Conservation (phyloP, 2,888 invertebrate species). For the Eupelmus urozonus region DNA sequence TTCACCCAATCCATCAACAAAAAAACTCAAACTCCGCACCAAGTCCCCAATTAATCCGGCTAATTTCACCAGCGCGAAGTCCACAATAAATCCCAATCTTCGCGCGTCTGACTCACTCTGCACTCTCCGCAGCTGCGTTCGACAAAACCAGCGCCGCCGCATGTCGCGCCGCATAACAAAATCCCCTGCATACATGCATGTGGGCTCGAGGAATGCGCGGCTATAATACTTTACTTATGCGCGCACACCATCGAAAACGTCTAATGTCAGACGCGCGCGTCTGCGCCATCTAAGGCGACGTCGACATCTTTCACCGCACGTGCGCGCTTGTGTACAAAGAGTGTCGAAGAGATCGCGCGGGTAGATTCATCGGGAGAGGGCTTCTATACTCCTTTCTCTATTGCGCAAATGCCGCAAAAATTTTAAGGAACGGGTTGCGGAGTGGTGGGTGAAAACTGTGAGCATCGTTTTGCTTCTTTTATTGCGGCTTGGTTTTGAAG, state of each 20-base stretch:
- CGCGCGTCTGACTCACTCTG: constrained; percentile 26
- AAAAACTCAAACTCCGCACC: too few relatives aligned
- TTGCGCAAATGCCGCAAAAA: constrained; percentile 55
- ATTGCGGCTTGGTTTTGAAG: too few relatives aligned
- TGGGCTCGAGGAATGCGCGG: not conserved
- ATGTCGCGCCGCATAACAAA: not conserved
- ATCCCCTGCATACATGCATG: not conserved
- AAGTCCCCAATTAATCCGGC: not conserved
- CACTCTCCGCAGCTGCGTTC: too few relatives aligned
- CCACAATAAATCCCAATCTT: not conserved
- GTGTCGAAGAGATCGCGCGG: too few relatives aligned
- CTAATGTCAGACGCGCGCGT: not conserved
- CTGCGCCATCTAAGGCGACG: not conserved
- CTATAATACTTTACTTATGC: not conserved
- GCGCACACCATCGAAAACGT: not conserved
- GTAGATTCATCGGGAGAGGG: too few relatives aligned
- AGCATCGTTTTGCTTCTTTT: too few relatives aligned
- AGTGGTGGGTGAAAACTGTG: too few relatives aligned
- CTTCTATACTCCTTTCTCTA: constrained; percentile 55
- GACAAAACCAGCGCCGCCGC: too few relatives aligned
- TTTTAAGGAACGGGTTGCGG: too few relatives aligned
- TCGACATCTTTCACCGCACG: constrained; percentile 28
- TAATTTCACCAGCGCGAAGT: not conserved
- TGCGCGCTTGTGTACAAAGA: not conserved
- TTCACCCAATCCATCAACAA: too few relatives aligned